Base-by-base conservation (phyloP, 2,113 vertebrate genomes). In the Rallus limicola region DNA sequence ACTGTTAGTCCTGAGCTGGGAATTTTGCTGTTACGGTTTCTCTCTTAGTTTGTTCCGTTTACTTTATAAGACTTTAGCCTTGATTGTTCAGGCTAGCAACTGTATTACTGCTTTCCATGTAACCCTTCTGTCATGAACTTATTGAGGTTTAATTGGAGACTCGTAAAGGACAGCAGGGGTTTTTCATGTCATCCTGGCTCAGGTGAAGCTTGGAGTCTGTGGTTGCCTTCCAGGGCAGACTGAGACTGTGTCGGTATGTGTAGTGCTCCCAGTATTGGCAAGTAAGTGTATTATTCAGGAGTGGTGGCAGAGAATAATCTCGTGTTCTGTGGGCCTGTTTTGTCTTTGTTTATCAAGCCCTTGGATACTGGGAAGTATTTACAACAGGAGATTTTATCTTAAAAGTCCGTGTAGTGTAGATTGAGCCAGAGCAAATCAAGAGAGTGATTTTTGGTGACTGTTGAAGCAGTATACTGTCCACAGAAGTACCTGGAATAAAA, bases 321-420 rank as follows among this genome's bases (percentile, higher is more conserved):
- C 70, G 20, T 52, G 82, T 76, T 70, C n/a, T 58, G 7, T 65
- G 25, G 46, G 21, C 28, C 46, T 60, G 29, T 65, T 24, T 68
- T 65, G 65, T 82, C 26, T 71, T 92, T 91, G 20, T 92, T 92
- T 82, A 33, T 70, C 63, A 90, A 92, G 42, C 26, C 21, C 68
- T 82, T 86, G 60, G 85, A 46, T 93, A 70, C 46, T 0, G 0
- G 53, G 28, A 70, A 67, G n/a, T 63, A 31, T 82, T 89, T 92
- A 33, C 29, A 71, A 1, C 58, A 25, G 68, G 55, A 72, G 19
- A 40, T 60, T 86, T 63, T 5, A 25, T 90, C 18, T 80, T 78
- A 63, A 81, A 92, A 60, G 44, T 80, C 88, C 38, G 34, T 64
- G 33, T 63, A 75, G 19, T 52, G 25, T 26, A 48, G 33, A 56